A percentile compares a stretch with the other conserved stretches of the same genome.
phyloP scores from a whole-genome alignment of 2,113 vertebrate species.

The Petrocephalus microphthalmus region DNA sequence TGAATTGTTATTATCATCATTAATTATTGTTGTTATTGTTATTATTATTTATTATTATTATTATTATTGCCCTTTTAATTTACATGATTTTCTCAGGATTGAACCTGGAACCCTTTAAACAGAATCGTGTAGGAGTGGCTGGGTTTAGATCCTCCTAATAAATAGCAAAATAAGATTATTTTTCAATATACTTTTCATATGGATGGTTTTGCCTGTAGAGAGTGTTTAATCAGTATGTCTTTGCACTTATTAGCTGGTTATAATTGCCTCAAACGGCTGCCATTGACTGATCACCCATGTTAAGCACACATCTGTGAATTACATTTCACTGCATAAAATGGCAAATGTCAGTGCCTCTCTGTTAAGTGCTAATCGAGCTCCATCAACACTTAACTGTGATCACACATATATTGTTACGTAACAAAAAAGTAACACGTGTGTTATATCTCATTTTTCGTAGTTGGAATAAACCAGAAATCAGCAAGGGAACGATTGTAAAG shows the following conservation, averaged over 20 bases:
- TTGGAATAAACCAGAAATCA: not conserved
- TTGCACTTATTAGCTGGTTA: not conserved
- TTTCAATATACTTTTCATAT: not conserved
- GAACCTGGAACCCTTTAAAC: not conserved
- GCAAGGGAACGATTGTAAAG: not conserved
- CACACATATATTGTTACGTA: conserved; percentile 9
- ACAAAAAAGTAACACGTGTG: not conserved
- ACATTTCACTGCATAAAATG: not conserved
- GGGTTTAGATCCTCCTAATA: not conserved
- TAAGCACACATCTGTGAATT: not conserved
- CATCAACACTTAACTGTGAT: conserved; percentile 2
- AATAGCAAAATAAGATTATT: not conserved
- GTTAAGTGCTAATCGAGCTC: conserved; percentile 4
- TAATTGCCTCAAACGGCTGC: not conserved
- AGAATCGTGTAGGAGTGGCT: not conserved
- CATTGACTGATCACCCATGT: not conserved
- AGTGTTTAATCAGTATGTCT: not conserved
- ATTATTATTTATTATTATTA: not conserved
- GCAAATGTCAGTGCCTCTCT: not conserved
- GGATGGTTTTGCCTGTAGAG: not conserved
- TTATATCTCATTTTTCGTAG: not conserved
- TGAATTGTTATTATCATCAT: not conserved
- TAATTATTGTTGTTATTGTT: too few relatives aligned
- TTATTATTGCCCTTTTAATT: not conserved
- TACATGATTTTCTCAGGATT: not conserved